Conservation (phyloP, 1,140 invertebrate genomes). For the Zaprionus tsacasi region DNA sequence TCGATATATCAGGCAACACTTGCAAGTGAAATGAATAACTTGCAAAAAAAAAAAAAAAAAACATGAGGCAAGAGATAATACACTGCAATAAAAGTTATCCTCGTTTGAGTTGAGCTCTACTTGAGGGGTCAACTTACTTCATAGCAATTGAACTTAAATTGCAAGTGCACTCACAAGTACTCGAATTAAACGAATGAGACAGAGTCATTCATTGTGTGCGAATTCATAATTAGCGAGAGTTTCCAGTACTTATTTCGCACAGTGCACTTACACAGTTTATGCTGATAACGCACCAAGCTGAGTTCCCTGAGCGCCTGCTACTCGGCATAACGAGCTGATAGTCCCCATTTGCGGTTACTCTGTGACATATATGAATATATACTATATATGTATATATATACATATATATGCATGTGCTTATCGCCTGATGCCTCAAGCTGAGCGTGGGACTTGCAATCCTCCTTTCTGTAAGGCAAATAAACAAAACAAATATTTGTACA, state of each 20-base stretch:
- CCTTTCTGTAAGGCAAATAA: background rate
- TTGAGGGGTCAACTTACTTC: background rate
- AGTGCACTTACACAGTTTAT: background rate
- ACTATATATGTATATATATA: background rate
- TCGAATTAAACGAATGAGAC: background rate
- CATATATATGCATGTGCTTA: background rate
- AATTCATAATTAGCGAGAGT: background rate
- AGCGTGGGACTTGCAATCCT: background rate
- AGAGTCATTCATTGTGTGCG: background rate
- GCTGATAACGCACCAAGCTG: slow-evolving; percentile 16
- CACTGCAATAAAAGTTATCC: background rate
- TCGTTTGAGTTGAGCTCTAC: background rate
- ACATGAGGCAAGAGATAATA: too few relatives aligned
- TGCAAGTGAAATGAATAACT: background rate
- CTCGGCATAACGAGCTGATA: slow-evolving; percentile 17
- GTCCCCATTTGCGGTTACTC: background rate
- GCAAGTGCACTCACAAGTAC: background rate
- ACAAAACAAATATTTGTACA: background rate
- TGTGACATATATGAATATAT: background rate
- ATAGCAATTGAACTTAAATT: background rate
- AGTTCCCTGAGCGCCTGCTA: slow-evolving; percentile 18
- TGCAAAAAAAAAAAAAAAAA: background rate
- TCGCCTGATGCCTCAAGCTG: background rate
- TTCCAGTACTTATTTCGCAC: slow-evolving; percentile 3
- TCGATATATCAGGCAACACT: background rate